These are phyloP conservation scores for Porites divaricata DNA, from an alignment of 92 coral and sea anemone genomes.

Conservation along the genomic window DNA sequence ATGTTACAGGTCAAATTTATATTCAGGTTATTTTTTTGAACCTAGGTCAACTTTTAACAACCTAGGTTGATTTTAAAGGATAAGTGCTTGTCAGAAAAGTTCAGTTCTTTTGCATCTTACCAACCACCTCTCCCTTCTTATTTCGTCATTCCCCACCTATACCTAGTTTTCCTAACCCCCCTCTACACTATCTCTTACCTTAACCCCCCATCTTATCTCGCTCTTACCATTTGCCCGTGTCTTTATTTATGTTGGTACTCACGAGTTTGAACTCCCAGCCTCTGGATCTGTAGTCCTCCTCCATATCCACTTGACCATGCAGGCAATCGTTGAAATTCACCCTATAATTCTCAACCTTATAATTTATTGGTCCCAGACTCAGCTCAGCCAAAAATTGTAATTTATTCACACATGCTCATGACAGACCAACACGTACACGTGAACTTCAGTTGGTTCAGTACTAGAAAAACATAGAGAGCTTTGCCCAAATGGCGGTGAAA, in stretches of 20 bases:
- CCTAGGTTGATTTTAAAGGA: no score
- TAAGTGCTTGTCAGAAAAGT: no score
- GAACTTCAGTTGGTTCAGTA: background rate
- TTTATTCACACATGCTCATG: background rate
- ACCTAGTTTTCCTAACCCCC: constrained; percentile 10
- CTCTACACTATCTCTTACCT: constrained; percentile 12
- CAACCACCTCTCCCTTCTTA: no score
- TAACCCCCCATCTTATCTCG: constrained; percentile 15
- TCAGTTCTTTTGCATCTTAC: no score
- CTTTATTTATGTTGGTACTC: background rate
- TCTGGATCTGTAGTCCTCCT: no score
- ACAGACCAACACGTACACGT: background rate
- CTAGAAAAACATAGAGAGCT: constrained; percentile 2
- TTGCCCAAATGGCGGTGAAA: constrained; percentile 17
- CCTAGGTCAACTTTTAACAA: no score
- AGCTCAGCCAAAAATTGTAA: background rate
- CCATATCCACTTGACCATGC: no score
- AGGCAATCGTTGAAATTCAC: constrained; percentile 12
- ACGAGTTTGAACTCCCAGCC: constrained; percentile 18
- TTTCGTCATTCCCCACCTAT: no score
- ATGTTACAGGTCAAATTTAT: no score
- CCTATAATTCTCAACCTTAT: background rate
- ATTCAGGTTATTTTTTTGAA: no score
- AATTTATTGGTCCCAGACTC: background rate
- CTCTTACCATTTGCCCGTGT: constrained; percentile 19